Evolutionary conservation across 2,888 invertebrate genomes (phyloP).

Genomic region (Ecliptopera silaceata): DNA sequence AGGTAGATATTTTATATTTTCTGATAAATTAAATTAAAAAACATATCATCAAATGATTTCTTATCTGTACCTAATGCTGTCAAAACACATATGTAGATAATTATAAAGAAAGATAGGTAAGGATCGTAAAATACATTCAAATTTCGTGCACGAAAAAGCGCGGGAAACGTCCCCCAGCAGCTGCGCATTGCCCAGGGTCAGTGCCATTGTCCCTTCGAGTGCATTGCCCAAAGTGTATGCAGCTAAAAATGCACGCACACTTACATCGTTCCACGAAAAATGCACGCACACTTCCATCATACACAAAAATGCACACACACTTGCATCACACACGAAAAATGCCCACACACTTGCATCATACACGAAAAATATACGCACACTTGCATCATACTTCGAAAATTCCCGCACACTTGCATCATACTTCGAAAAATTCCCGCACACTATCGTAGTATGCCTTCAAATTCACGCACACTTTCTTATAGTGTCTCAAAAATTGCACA

Average conservation of each 20-base stretch:
- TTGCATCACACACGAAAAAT: slow-evolving; percentile 27
- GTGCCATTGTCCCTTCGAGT: slow-evolving; percentile 72
- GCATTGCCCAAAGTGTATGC: slow-evolving; percentile 77
- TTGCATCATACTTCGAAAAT: slow-evolving; percentile 55
- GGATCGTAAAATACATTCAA: slow-evolving; percentile 23
- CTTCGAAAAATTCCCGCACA: no score
- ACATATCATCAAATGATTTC: no score
- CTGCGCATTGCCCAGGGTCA: slow-evolving; percentile 77
- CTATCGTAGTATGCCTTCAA: slow-evolving; percentile 70
- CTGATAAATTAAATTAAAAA: no score
- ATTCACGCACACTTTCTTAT: slow-evolving; percentile 27
- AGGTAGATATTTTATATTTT: no score
- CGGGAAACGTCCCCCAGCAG: slow-evolving; percentile 56
- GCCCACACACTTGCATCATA: background rate
- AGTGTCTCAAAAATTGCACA: slow-evolving; percentile 6
- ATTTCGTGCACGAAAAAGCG: slow-evolving; percentile 31
- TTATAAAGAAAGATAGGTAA: slow-evolving; percentile 9
- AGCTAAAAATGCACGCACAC: slow-evolving; percentile 54
- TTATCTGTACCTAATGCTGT: no score
- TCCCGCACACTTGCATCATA: slow-evolving; percentile 10
- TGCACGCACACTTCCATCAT: slow-evolving; percentile 2
- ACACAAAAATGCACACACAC: slow-evolving; percentile 32
- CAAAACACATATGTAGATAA: no score
- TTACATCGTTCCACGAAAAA: slow-evolving; percentile 2
- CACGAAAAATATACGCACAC: slow-evolving; percentile 31